Conservation (phyloP, 1,140 invertebrate species). For the Propsilocerus akamusi region DNA sequence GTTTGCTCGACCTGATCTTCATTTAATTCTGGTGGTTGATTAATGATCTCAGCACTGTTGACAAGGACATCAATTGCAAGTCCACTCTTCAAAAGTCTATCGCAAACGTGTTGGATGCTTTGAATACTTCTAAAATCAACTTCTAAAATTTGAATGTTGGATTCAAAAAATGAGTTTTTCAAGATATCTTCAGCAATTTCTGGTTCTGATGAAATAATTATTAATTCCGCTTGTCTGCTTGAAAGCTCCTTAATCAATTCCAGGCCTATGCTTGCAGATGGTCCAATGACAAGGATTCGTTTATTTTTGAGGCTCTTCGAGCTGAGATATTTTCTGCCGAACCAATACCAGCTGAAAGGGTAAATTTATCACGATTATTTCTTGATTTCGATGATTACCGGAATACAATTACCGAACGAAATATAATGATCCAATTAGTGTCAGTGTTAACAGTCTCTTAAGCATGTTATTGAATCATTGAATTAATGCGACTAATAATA, state of each 20-base stretch:
- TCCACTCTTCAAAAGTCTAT: neutral
- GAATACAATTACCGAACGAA: too few relatives aligned
- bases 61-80: neutral
- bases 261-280: neutral
- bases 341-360: neutral
- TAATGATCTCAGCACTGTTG: neutral
- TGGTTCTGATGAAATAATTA: neutral
- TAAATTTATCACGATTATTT: too few relatives aligned
- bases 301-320: neutral
- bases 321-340: neutral
- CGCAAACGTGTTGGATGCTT: neutral
- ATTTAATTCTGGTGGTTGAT: neutral
- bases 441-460: too few relatives aligned
- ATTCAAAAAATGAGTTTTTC: neutral
- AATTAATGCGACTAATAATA: too few relatives aligned
- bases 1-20: neutral
- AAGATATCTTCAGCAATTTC: neutral
- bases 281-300: neutral
- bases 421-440: too few relatives aligned
- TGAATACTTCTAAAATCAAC: neutral
- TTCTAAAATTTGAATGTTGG: neutral
- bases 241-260: neutral
- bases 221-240: neutral
- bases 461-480: too few relatives aligned
- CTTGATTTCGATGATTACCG: too few relatives aligned